phyloP scores from a whole-genome alignment of 2,888 invertebrate species.

The Limenitis camilla region DNA sequence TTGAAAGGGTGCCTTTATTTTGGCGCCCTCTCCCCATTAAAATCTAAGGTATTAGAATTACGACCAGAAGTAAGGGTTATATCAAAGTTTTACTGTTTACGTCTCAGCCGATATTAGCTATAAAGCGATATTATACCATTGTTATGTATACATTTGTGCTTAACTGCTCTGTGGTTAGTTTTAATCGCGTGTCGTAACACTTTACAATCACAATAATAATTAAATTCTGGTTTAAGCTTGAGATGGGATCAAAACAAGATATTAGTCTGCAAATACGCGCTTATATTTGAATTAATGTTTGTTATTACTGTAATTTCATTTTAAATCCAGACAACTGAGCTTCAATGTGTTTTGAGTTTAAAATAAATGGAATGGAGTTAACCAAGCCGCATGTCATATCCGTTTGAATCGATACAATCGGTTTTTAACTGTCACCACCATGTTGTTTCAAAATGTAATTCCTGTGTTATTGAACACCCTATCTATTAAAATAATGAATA shows the following conservation, averaged over 20 bases:
- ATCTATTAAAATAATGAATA: no score
- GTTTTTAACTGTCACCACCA: not conserved
- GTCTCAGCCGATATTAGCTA: conserved; percentile 49
- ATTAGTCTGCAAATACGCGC: conserved; percentile 40
- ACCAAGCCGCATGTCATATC: conserved; percentile 2
- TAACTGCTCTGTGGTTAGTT: conserved; percentile 55
- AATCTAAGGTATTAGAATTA: conserved; percentile 47
- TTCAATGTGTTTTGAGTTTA: conserved; percentile 5
- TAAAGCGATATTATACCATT: conserved; percentile 44
- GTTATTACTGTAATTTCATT: conserved; percentile 44
- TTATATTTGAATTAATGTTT: conserved; percentile 44
- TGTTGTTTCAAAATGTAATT: no score
- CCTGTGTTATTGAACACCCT: no score
- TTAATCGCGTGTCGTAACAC: conserved; percentile 62
- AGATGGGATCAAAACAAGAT: conserved; percentile 50
- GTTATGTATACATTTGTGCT: conserved; percentile 29
- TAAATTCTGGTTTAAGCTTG: conserved; percentile 51
- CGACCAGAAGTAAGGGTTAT: conserved; percentile 39
- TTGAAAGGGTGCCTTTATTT: conserved; percentile 49
- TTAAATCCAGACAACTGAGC: conserved; percentile 30
- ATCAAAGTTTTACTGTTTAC: conserved; percentile 45
- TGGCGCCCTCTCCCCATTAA: conserved; percentile 35
- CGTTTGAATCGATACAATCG: conserved; percentile 1
- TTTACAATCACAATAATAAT: conserved; percentile 69
- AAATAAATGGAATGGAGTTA: conserved; percentile 12